A percentile compares a stretch with the other conserved stretches of the same genome.
These are phyloP conservation scores for Deroplatys truncata DNA, from an alignment of 2,888 invertebrate species.

Conservation along the genomic window DNA sequence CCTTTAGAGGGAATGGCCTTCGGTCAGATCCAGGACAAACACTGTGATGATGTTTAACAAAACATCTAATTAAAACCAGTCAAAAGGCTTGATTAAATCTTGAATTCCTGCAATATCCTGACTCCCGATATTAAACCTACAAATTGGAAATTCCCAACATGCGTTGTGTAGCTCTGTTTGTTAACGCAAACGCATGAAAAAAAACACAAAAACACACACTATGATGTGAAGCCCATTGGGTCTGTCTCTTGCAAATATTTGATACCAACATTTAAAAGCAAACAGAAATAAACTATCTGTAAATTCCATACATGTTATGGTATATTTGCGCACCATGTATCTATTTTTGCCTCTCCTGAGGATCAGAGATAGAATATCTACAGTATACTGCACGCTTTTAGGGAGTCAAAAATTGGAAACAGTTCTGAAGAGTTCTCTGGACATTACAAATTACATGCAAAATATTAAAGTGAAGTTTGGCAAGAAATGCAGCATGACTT, in stretches of 20 bases:
- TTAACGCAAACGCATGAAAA: neutral
- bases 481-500: too few species aligned
- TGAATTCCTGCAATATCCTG: neutral
- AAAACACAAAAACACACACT: neutral
- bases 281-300: neutral
- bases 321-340: too few species aligned
- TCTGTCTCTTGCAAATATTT: neutral
- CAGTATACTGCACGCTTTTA: too few species aligned
- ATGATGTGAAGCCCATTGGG: neutral
- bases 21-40: neutral
- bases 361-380: too few species aligned
- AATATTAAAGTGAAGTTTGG: too few species aligned
- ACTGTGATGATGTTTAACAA: neutral
- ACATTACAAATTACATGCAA: too few species aligned
- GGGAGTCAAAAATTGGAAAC: too few species aligned
- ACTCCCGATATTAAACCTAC: neutral
- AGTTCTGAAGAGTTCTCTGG: too few species aligned
- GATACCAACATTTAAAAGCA: neutral
- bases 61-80: neutral
- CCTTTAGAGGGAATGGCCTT: neutral
- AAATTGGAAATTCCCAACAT: neutral
- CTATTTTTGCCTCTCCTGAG: too few species aligned
- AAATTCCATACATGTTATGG: too few species aligned
- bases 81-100: neutral
- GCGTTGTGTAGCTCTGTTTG: neutral